phyloP scores from a whole-genome alignment of 2,797 vertebrate genomes.

The Rousettus madagascariensis region DNA sequence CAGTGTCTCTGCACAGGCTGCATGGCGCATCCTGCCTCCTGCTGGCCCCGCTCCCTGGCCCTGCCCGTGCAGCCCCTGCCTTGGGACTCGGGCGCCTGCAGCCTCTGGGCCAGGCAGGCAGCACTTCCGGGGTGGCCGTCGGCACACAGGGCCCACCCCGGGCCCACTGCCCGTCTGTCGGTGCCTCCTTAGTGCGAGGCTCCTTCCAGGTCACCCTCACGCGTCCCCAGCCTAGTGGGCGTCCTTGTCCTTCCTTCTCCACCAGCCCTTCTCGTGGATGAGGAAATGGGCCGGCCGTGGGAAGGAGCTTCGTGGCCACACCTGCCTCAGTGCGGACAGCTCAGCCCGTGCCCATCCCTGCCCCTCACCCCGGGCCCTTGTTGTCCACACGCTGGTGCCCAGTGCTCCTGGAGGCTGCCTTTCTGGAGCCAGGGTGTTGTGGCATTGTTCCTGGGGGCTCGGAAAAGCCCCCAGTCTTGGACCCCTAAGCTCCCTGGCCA shows the following conservation, averaged over 20 bases:
- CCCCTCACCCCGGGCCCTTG: fast-evolving
- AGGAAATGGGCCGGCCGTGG: background rate
- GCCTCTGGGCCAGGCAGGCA: background rate
- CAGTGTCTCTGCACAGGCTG: background rate
- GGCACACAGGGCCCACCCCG: background rate
- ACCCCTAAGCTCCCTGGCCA: background rate
- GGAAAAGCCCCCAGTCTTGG: background rate
- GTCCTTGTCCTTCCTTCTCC: background rate
- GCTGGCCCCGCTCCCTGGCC: fast-evolving
- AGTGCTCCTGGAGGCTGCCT: background rate
- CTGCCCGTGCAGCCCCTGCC: background rate
- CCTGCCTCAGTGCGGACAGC: background rate
- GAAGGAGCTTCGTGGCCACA: fast-evolving
- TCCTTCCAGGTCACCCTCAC: background rate
- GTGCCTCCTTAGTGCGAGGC: background rate
- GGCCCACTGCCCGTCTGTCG: background rate
- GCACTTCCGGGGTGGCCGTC: background rate
- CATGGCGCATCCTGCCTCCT: background rate
- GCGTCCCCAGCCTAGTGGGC: background rate
- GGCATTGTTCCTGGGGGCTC: background rate
- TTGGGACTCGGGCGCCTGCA: background rate
- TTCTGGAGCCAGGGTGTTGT: background rate
- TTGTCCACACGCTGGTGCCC: too few relatives aligned
- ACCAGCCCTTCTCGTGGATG: background rate
- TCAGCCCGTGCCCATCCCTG: background rate